Evolutionary conservation across 2,888 invertebrate species (phyloP).

Genomic region (Spicauda simplicius): DNA sequence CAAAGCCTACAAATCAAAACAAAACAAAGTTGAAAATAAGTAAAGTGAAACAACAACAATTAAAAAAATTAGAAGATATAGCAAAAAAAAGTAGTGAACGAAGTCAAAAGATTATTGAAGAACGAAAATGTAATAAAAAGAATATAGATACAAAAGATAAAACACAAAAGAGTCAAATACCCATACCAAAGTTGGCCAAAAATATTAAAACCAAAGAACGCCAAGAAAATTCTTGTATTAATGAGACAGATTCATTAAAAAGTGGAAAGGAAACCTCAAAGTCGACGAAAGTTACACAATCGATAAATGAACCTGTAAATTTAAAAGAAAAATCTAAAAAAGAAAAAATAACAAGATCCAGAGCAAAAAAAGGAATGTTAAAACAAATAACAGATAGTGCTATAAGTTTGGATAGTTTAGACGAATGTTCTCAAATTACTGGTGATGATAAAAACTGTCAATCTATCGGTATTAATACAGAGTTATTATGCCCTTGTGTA

Average conservation of each 20-base stretch:
- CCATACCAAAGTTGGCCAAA: slow-evolving; percentile 55
- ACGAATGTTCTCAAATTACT: slow-evolving; percentile 51
- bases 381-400: slow-evolving; percentile 61
- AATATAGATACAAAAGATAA: slow-evolving; percentile 44
- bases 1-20: slow-evolving; percentile 50
- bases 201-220: slow-evolving; percentile 36
- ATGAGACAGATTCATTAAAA: slow-evolving; percentile 17
- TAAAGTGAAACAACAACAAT: slow-evolving; percentile 65
- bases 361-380: slow-evolving; percentile 38
- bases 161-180: slow-evolving; percentile 64
- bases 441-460: slow-evolving; percentile 54
- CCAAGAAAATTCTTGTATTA: slow-evolving; percentile 20
- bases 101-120: slow-evolving; percentile 49
- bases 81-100: slow-evolving; percentile 67
- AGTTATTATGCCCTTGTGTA: slow-evolving; percentile 66
- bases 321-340: slow-evolving; percentile 8
- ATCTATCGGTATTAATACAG: slow-evolving; percentile 71
- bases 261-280: slow-evolving; percentile 4
- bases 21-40: slow-evolving; percentile 58
- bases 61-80: slow-evolving; percentile 73
- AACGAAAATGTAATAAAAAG: slow-evolving; percentile 41
- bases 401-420: slow-evolving; percentile 76
- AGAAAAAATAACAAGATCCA: slow-evolving; percentile 31
- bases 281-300: not conserved
- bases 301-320: not conserved